phyloP scores from a whole-genome alignment of 2,888 invertebrate species.

The Glyphotaelius pellucidus region DNA sequence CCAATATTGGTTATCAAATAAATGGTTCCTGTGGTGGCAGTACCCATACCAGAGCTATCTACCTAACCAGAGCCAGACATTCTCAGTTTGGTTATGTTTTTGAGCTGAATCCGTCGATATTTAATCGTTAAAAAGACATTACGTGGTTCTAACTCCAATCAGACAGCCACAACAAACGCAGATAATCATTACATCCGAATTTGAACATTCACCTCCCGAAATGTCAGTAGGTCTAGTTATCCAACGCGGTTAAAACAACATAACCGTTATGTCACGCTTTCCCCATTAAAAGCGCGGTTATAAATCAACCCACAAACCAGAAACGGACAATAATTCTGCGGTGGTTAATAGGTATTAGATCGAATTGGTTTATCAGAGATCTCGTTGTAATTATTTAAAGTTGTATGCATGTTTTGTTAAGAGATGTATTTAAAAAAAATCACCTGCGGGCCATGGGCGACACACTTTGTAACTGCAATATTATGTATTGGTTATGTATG shows the following conservation, averaged over 20 bases:
- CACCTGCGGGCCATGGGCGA: background rate
- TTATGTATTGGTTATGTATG: background rate
- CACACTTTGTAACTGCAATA: background rate
- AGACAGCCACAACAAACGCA: background rate
- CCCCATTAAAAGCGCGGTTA: background rate
- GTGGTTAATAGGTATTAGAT: background rate
- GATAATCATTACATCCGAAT: background rate
- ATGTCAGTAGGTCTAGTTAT: background rate
- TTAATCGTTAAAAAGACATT: background rate
- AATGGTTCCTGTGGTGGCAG: too few relatives aligned
- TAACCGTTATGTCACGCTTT: background rate
- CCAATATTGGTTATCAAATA: too few relatives aligned
- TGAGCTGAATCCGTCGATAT: too few relatives aligned
- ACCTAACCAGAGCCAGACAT: too few relatives aligned
- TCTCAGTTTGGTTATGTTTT: too few relatives aligned
- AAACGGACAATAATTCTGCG: background rate
- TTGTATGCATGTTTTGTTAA: background rate
- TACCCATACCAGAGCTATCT: too few relatives aligned
- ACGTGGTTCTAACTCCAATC: too few relatives aligned
- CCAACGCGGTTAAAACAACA: background rate
- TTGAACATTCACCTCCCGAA: background rate
- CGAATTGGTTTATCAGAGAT: background rate
- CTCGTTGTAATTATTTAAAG: background rate
- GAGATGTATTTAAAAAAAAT: background rate
- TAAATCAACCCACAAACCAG: background rate